Conservation (phyloP, 2,113 vertebrate species). For the Grammomys dolichurus region DNA sequence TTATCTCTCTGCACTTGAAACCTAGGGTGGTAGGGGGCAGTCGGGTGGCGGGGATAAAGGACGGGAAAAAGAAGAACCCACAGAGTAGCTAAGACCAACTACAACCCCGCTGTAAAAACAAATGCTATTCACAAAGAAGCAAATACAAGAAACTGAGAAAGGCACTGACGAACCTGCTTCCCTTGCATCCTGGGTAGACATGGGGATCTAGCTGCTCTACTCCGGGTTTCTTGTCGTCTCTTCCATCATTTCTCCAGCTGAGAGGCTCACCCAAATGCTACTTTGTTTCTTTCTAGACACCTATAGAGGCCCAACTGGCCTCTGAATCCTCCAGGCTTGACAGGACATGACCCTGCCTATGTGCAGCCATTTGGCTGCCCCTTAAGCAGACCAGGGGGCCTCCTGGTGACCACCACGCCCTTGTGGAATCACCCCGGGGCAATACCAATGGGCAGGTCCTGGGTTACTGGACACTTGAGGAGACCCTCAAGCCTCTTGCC, state of each 20-base stretch:
- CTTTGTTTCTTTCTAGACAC: not conserved
- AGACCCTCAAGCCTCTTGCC: not conserved
- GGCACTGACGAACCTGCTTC: not conserved
- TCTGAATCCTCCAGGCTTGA: not conserved
- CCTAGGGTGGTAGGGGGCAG: too few relatives aligned
- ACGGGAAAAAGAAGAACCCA: too few relatives aligned
- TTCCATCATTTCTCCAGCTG: not conserved
- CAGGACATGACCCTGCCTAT: not conserved
- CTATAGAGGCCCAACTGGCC: not conserved
- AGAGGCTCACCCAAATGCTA: not conserved
- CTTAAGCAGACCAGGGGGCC: not conserved
- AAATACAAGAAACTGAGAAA: not conserved
- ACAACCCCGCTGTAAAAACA: conserved; percentile 3
- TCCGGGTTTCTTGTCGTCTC: not conserved
- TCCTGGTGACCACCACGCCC: not conserved
- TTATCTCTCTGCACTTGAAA: too few relatives aligned
- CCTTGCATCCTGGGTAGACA: not conserved
- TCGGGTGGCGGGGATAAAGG: too few relatives aligned
- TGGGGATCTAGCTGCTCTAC: not conserved
- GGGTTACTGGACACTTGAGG: not conserved
- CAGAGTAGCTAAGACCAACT: too few relatives aligned
- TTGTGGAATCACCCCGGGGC: not conserved
- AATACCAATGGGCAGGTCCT: not conserved
- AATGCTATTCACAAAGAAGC: not conserved
- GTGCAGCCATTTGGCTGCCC: not conserved